Conservation (phyloP, 2,113 vertebrate genomes). For the Platanista minor region DNA sequence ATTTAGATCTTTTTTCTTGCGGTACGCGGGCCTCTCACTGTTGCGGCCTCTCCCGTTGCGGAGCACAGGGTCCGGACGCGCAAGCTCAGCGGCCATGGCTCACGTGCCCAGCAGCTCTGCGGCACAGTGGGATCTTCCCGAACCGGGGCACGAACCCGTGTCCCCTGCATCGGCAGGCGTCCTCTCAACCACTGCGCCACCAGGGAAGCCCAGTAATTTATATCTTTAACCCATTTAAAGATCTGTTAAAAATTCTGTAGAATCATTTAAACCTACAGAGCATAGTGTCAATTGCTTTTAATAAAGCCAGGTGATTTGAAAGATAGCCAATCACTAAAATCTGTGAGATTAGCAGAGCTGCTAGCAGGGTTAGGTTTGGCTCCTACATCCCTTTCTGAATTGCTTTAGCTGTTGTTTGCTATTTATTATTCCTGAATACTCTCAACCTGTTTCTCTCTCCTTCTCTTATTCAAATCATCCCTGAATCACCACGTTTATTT, state of each 20-base stretch:
- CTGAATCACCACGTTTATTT: not conserved
- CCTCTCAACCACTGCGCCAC: too few relatives aligned
- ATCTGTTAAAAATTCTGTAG: not conserved
- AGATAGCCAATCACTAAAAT: not conserved
- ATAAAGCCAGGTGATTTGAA: not conserved
- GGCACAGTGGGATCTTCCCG: too few relatives aligned
- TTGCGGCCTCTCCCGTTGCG: too few relatives aligned
- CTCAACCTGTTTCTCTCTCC: not conserved
- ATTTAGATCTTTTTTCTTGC: too few relatives aligned
- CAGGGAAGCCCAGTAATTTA: too few relatives aligned
- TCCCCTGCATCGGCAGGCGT: too few relatives aligned
- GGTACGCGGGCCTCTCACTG: too few relatives aligned
- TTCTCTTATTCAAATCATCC: not conserved
- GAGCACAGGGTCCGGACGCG: too few relatives aligned
- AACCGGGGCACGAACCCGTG: too few relatives aligned
- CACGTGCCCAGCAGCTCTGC: too few relatives aligned
- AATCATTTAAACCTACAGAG: not conserved
- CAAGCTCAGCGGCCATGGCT: too few relatives aligned
- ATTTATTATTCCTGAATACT: not conserved
- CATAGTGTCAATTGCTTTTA: not conserved
- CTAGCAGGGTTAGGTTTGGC: not conserved
- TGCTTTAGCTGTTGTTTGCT: not conserved
- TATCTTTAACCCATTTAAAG: not conserved
- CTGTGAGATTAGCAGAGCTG: not conserved
- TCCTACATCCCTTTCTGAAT: not conserved